Base-by-base conservation (phyloP, 2,888 invertebrate species). In the Punctoribates punctum region DNA sequence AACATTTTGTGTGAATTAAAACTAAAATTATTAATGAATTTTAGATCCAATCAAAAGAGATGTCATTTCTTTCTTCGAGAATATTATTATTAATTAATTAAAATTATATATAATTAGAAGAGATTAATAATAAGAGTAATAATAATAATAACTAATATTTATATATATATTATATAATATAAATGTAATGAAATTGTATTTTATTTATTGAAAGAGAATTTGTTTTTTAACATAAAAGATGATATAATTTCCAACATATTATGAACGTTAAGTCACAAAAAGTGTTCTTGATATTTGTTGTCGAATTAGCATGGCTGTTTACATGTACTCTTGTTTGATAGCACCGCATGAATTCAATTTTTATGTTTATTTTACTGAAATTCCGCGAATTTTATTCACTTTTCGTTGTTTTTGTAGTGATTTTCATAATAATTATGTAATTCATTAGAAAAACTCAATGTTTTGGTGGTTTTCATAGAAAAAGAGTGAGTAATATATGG, bases 161-260 rank as follows among this genome's bases (percentile, higher is more conserved):
- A 51, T 51, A 51, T 51, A 51, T 51, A n/a, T 51, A 51, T 20
- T 51, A 51, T 51, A 51, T 51, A 51, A 51, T 51, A 51, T 51
- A 51, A 51, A 51, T 51, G 51, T 51, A 51, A 51, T 51, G 51
- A 51, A 51, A 51, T 8, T 42, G 42, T 42, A 42, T 42, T 42
- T 42, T 9, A 13, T 42, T 42, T 42, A 51, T n/a, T 20, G 11
- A 20, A 51, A 51, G 5, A 6, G 20, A 51, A n/a, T 51, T 17
- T 3, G 2, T 8, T n/a, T 51, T 51, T 51, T n/a, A n/a, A 51
- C 20, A 20, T 51, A 51, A 51, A n/a, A 20, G 9, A 20, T 51
- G 51, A 51, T n/a, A 9, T 20, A 6, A n/a, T 51, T 51, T n/a
- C 8, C 3, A 20, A 6, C 9, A 51, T 51, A 51, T 51, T 17